Evolutionary conservation across 2,797 vertebrate species (phyloP), one percentile per base, ranked within the genome.

Genomic region (Bradypodion ventrale): DNA sequence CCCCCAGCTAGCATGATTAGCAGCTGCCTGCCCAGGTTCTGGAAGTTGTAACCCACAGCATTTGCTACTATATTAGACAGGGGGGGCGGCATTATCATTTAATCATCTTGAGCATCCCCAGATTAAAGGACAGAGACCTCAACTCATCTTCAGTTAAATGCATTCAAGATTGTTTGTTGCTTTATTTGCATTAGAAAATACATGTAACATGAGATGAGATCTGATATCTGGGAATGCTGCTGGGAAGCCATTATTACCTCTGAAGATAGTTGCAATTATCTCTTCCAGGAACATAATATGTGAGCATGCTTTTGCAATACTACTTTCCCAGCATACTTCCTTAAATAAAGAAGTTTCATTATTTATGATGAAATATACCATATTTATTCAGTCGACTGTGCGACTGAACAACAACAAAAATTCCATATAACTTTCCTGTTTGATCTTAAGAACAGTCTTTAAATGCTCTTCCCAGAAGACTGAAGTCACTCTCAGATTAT

Each of bases 401-500:
- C n/a, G n/a, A n/a, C n/a, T n/a, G n/a, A n/a, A n/a, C n/a, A n/a
- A n/a, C n/a, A n/a, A n/a, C n/a, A n/a, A n/a, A n/a, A n/a, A n/a
- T n/a, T n/a, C n/a, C n/a, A n/a, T 10, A 1, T 25, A 1, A 72
- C 77, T 84, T 56, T 46, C 73, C 73, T 76, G 80, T 2, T 70
- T 0, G 85, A 49, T 68, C 16, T 84, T 9, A 10, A 82, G 84
- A 0, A 0, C 68, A 16, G 73, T n/a, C 74, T 46, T 87, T 44
- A 40, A 88, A 1, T 3, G 82, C 23, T 56, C 0, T 88, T 84
- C 89, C 85, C 85, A 37, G 69, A 75, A 89, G 89, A 78, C 83
- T 74, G 87, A 0, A 0, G 4, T 1, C 72, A 52, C 84, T 91
- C 85, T 78, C 78, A 23, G 1, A 37, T 1, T 66, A 37, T 1